Base-by-base conservation (phyloP, 2,888 invertebrate species). In the Ptychoptera contaminata region DNA sequence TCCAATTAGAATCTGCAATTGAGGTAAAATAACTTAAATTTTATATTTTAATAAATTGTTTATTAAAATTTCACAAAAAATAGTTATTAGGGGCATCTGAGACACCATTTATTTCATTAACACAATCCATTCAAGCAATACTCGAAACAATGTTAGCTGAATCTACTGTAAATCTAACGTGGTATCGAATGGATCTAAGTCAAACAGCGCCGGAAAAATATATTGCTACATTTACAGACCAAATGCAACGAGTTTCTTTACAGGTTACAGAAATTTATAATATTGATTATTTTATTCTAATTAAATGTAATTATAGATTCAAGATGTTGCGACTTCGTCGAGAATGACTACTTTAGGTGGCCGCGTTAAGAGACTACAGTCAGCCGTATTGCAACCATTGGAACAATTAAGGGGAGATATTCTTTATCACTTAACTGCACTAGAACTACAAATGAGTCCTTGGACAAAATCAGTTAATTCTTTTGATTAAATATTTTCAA, bases 371-470 rank as follows among this genome's bases (percentile, higher is more conserved):
- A 73, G 77, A 49, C 61, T 85, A 16, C 71, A 79, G 50, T 63
- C 71, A 23, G 72, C 72, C 16, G 76, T 76, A 52, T 67, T 85
- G 44, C 77, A 77, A 52, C 78, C 79, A 5, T 59, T 85, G 53
- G 79, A 80, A 60, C 76, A 77, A 54, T 60, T 77, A 42, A 72
- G 79, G 59, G 79, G 82, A 44, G 77, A 77, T 49, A 70, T 86
- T 46, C 73, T 85, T 6, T 86, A 79, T 61, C 81, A 80, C 58
- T 63, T 86, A 53, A 82, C 85, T 1, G 77, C 79, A 31, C 57
- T 86, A 40, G 85, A 86, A 55, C 67, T 86, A 8, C 77, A 82
- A 54, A 60, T 82, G 51, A 71, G 73, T 53, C 83, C 85, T 0
- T 74, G 84, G 54, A 75, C 78, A 50, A 73, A 74, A 48, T 79